Evolutionary conservation across 2,113 vertebrate genomes (phyloP), one percentile per base, ranked within the genome.

Genomic region (Chlamydotis undulata): DNA sequence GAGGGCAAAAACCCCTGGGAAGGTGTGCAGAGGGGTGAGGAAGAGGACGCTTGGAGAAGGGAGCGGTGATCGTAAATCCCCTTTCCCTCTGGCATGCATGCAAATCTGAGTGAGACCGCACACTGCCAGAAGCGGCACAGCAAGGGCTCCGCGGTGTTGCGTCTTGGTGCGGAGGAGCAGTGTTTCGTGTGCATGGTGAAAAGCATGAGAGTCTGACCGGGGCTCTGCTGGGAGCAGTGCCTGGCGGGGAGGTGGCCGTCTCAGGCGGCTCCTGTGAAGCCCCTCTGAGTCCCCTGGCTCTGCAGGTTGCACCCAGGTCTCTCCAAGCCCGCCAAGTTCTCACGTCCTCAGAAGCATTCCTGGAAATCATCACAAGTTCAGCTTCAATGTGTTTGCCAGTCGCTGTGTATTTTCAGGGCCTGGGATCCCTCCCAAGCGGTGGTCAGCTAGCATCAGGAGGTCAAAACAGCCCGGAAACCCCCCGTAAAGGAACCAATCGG

Each of bases 71-170:
- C 9, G 4, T 43, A 75, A 86, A 64, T 83, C 41, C 39, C 25
- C 17, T 85, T 83, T 88, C 18, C 57, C 43, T 53, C 68, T 24
- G 85, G 78, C 57, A 56, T 10, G 3, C 1, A 1, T 49, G 11
- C 60, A 56, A 15, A 64, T 84, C 47, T 24, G 57, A 41, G 8
- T 0, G 1, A 90, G 55, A 29, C 53, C 0, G 0, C 43, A 14
- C 6, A 3, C n/a, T 71, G 82, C 43, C 79, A 19, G 92, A 41
- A 69, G 67, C 4, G 3, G 50, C 55, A 57, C 31, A 45, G 14
- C 17, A 5, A 47, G 81, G 57, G 77, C 53, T 49, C 47, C 8
- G 13, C 0, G 0, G n/a, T 2, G 2, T 47, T 16, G 2, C 3
- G 0, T 28, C 56, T 73, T 2, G 0, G 10, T 24, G 2, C 73